Evolutionary conservation across 2,113 vertebrate genomes (phyloP), one percentile per base, ranked within the genome.

Genomic region (Dendropsophus ebraccatus): DNA sequence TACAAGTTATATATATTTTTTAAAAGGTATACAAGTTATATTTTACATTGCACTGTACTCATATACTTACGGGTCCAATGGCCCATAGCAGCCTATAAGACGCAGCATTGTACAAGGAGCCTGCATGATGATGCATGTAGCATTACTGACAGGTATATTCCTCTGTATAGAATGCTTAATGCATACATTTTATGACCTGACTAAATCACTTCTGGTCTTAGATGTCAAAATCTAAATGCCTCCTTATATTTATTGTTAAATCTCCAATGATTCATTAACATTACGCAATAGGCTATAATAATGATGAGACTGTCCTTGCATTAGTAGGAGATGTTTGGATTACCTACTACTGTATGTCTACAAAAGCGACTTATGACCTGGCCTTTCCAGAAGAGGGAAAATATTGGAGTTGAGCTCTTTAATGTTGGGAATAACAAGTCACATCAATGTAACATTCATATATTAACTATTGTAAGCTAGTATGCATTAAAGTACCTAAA

Each of bases 241-340:
- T 74, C 21, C 73, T 76, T 25, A 65, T 60, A n/a, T 76, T 84
- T 76, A 62, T 72, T 16, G 41, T 60, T 76, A 30, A 76, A 76
- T 65, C 54, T 84, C 54, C 50, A 76, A 19, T 75, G 83, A 76
- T 54, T 52, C 56, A 25, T 21, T 60, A 76, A 65, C 11, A 17
- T 50, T 62, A 47, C 54, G 54, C 12, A 76, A 19, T 35, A 41
- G 21, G 49, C 37, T 23, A 17, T 84, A 49, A 70, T 73, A 72
- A 62, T 76, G 56, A 65, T 62, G 37, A 50, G 56, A 84, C 70
- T 50, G 62, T 75, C 54, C 19, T 35, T 9, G 4, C n/a, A 50
- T n/a, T 76, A 58, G 72, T 25, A 13, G n/a, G 35, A 84, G n/a
- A 65, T 84, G 83, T 76, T 84, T 76, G 30, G n/a, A 62, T 76